Conservation (phyloP, 1,140 invertebrate species). For the Habropoda laboriosa region DNA sequence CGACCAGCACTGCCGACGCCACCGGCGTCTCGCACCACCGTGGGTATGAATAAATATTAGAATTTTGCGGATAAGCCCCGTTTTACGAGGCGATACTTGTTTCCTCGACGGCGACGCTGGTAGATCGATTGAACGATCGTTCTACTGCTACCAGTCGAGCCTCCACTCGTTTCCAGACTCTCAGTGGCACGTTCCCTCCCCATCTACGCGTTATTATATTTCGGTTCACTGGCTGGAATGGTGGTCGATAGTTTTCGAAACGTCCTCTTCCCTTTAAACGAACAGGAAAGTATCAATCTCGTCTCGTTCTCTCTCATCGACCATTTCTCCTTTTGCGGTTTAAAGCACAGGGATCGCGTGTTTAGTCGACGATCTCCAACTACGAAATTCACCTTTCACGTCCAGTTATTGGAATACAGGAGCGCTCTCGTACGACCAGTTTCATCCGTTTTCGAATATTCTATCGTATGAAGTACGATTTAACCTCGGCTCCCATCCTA, state of each 20-base stretch:
- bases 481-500: background rate
- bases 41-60: conserved; percentile 81
- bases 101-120: conserved; percentile 67
- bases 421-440: background rate
- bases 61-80: conserved; percentile 79
- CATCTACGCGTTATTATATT: conserved; percentile 61
- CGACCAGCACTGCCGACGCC: conserved; percentile 63
- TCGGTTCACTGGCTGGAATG: conserved; percentile 54
- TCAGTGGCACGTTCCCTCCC: conserved; percentile 34
- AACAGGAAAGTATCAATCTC: background rate
- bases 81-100: conserved; percentile 81
- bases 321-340: no score
- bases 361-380: no score
- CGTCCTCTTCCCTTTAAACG: background rate
- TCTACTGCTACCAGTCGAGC: background rate
- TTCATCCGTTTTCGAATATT: conserved; percentile 24
- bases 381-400: no score
- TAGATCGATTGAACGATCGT: conserved; percentile 73
- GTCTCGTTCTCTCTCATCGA: background rate
- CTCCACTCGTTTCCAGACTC: conserved; percentile 9
- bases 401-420: no score
- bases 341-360: no score
- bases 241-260: conserved; percentile 50
- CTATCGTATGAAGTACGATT: background rate
- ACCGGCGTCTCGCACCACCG: conserved; percentile 39